Conservation (phyloP, 2,888 invertebrate genomes). For the Altica lythri region DNA sequence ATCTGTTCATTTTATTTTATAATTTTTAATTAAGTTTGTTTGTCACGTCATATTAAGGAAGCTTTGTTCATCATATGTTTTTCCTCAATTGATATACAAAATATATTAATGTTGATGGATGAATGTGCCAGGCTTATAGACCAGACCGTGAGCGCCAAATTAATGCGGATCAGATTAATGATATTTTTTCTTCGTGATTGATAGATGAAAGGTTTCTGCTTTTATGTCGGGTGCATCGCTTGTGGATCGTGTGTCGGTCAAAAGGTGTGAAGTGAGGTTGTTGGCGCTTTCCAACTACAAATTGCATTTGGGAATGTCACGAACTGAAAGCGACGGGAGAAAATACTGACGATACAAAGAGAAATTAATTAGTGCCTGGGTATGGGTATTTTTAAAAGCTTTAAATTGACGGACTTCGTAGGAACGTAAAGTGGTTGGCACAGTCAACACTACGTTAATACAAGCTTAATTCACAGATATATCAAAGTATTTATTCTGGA, state of each 20-base stretch:
- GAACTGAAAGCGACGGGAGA: neutral
- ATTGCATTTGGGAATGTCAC: neutral
- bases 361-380: conserved; percentile 6
- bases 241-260: conserved; percentile 2
- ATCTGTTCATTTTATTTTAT: too few species aligned
- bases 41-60: too few species aligned
- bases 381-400: too few species aligned
- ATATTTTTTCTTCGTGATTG: conserved; percentile 15
- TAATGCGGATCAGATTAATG: conserved; percentile 18
- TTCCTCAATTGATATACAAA: conserved; percentile 24
- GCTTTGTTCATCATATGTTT: too few species aligned
- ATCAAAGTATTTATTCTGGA: too few species aligned
- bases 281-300: conserved; percentile 4
- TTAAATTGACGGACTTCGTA: too few species aligned
- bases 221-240: conserved; percentile 5
- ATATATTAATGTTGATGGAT: conserved; percentile 27
- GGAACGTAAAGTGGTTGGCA: too few species aligned
- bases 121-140: too few species aligned
- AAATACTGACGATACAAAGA: neutral
- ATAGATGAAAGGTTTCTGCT: conserved; percentile 8
- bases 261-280: conserved; percentile 7
- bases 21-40: too few species aligned
- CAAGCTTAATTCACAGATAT: too few species aligned
- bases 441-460: too few species aligned
- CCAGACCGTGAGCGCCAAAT: conserved; percentile 6